Evolutionary conservation across 2,113 vertebrate species (phyloP).

Genomic region (Psephotus haematonotus): DNA sequence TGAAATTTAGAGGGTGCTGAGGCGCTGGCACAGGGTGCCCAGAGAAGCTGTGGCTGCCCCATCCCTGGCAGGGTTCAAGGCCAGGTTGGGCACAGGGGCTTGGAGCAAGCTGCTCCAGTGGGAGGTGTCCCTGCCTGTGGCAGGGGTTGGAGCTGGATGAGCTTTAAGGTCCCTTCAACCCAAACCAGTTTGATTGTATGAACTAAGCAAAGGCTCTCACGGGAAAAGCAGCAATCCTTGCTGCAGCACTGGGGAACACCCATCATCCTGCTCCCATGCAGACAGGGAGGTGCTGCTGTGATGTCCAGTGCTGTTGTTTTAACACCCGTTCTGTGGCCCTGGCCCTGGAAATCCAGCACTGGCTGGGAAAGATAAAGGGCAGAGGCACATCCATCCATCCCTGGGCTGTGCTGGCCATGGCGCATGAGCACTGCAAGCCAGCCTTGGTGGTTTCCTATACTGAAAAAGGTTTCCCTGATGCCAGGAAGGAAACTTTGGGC

Average conservation of each 20-base stretch:
- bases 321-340: rapidly evolving
- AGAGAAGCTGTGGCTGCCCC: too few species aligned
- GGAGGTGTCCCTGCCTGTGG: rapidly evolving
- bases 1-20: neutral
- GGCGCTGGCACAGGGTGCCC: neutral
- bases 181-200: neutral
- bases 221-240: neutral
- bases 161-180: neutral
- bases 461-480: constrained; percentile 5
- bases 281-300: neutral
- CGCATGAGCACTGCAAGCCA: neutral
- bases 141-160: neutral
- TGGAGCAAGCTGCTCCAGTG: neutral
- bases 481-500: constrained; percentile 41
- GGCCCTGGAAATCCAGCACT: neutral
- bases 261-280: neutral
- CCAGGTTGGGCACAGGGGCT: too few species aligned
- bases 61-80: too few species aligned
- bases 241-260: neutral
- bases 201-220: neutral
- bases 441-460: neutral
- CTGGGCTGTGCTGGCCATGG: neutral
- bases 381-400: neutral
- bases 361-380: neutral
- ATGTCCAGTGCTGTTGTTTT: neutral